Conservation (phyloP, 53 echinoderm and acorn worm genomes). For the Actinopyga echinites region DNA sequence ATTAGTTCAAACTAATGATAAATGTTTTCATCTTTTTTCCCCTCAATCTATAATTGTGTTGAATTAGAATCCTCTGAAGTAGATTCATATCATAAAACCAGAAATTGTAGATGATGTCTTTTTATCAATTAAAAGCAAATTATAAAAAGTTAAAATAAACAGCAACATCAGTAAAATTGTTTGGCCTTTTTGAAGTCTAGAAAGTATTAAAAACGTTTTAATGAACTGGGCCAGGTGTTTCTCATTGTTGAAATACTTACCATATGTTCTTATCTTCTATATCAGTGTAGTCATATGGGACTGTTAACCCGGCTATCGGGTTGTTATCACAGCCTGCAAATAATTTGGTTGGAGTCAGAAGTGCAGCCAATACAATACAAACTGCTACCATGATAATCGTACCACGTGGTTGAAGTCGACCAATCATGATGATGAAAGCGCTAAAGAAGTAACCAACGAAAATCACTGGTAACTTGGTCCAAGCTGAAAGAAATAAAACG, state of each 20-base stretch:
- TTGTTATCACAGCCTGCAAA: slow-evolving; percentile 17
- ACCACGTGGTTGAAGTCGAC: slow-evolving; percentile 23
- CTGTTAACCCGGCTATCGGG: slow-evolving; percentile 7
- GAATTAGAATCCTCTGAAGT: too few relatives aligned
- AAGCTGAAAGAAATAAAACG: slow-evolving; percentile 12
- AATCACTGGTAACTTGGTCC: slow-evolving; percentile 18
- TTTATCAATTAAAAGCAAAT: too few relatives aligned
- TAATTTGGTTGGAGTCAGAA: background rate
- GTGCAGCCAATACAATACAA: background rate
- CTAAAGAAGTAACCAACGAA: slow-evolving; percentile 15
- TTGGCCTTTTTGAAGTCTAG: too few relatives aligned
- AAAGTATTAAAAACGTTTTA: too few relatives aligned
- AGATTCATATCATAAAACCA: too few relatives aligned
- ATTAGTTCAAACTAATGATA: too few relatives aligned
- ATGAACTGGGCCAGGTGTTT: too few relatives aligned
- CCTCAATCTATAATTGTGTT: too few relatives aligned
- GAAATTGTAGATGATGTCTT: too few relatives aligned
- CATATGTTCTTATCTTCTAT: background rate
- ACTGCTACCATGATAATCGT: slow-evolving; percentile 24
- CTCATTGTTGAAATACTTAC: background rate
- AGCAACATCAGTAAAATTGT: too few relatives aligned
- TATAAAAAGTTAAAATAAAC: too few relatives aligned
- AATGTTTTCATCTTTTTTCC: too few relatives aligned
- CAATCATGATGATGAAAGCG: slow-evolving; percentile 19
- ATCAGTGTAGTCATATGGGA: slow-evolving; percentile 3